Evolutionary conservation across 2,888 invertebrate genomes (phyloP), one percentile per base, ranked within the genome.

Genomic region (Marronus borbonicus): DNA sequence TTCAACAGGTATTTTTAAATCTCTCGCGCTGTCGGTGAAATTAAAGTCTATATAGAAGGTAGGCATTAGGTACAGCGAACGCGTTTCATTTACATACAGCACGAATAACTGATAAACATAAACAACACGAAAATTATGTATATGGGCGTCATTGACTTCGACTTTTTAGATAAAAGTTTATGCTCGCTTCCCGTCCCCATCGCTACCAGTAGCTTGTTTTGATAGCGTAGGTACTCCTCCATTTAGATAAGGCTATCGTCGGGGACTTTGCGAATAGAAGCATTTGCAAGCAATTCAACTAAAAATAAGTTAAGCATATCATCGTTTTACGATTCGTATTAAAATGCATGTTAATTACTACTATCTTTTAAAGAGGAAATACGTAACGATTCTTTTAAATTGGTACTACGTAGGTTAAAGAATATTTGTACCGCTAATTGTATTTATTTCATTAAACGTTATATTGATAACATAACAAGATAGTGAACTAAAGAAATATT

Each of bases 1-100:
- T 58, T 58, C 58, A 58, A 72, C 55, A 58, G 58, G 72, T 58
- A 72, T 72, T 55, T 72, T 72, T 72, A 20, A 72, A 36, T 68
- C 50, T 68, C 68, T 50, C 49, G 50, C 28, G 49, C 68, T 50
- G 68, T 68, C 68, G 50, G 12, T 50, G 20, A 68, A 68, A 68
- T 68, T 68, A 68, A 68, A 68, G 50, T 68, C 24, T 50, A 50
- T 68, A 52, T 24, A 36, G 39, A 65, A 20, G n/a, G 65, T 39
- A 17, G 5, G 65, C 36, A 36, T 44, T 44, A 44, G 44, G 44
- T 12, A 44, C 12, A 17, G 39, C 39, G 12, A 44, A 44, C 8
- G 17, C 17, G n/a, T 65, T 17, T 31, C 17, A 65, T 65, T 65
- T 65, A 36, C 65, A 65, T 65, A 65, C 10, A n/a, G 39, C 65